These are phyloP conservation scores for Sweltsa coloradensis DNA, from an alignment of 1,140 invertebrate genomes.

Conservation along the genomic window DNA sequence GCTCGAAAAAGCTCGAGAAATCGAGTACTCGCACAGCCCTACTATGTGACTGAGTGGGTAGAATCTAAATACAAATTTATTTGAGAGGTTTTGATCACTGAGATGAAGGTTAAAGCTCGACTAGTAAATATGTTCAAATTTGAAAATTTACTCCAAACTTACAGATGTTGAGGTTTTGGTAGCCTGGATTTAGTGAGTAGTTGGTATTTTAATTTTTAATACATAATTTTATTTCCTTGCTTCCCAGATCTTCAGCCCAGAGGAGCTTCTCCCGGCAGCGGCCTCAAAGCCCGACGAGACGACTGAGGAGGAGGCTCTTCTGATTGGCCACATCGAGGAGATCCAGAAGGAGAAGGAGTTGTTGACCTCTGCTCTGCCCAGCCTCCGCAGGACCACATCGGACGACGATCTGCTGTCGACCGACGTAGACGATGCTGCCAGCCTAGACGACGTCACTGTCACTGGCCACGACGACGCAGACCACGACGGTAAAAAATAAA, in stretches of 20 bases:
- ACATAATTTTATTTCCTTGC: constrained; percentile 9
- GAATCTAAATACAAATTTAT: too few species aligned
- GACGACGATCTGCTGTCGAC: constrained; percentile 72
- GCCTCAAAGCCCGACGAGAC: constrained; percentile 22
- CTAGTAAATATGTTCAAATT: too few species aligned
- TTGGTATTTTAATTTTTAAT: too few species aligned
- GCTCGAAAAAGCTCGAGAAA: too few species aligned
- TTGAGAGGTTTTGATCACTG: too few species aligned
- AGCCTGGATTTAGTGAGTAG: too few species aligned
- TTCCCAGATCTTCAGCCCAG: constrained; percentile 37
- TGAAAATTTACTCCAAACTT: too few species aligned
- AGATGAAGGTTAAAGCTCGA: too few species aligned
- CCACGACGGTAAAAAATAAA: constrained; percentile 4
- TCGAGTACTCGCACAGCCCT: too few species aligned
- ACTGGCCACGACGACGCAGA: constrained; percentile 8
- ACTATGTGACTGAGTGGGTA: too few species aligned
- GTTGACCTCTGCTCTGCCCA: constrained; percentile 65
- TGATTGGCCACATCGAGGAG: constrained; percentile 60
- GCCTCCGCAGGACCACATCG: constrained; percentile 61
- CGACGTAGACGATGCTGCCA: constrained; percentile 42
- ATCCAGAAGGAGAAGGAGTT: constrained; percentile 70
- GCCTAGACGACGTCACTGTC: constrained; percentile 38
- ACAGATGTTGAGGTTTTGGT: too few species aligned
- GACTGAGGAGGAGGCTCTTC: constrained; percentile 49
- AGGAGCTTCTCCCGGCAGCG: constrained; percentile 38